Base-by-base conservation (phyloP, 2,888 invertebrate species). In the Atethmia centrago region DNA sequence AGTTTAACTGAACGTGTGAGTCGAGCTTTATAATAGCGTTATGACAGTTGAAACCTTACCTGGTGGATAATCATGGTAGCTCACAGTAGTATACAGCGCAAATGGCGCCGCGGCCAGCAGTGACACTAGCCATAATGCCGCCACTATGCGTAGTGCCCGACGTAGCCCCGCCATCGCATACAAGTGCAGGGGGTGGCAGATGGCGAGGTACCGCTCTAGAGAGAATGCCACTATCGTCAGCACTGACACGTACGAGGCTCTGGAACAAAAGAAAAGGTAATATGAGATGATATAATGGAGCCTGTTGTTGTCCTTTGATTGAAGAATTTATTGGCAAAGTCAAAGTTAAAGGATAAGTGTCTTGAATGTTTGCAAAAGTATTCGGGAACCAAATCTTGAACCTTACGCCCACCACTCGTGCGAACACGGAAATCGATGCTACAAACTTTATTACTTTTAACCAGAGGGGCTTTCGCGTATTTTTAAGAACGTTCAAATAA, bases 221-320 rank as follows among this genome's bases (percentile, higher is more conserved):
- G 99, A 99, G 94, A 99, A 99, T 5, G 98, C 98, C 61, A 99
- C 98, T 86, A 99, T 99, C 40, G 99, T 99, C 90, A 99, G 95
- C 65, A 99, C 98, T 1, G 99, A 99, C 1, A 98, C 98, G 93
- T 99, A 99, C 0, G 98, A 98, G 0, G 98, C 98, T 93, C 98
- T 98, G 95, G 0, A 83, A 86, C 71, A 76, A 76, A 85, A 1
- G 2, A 16, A 51, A 51, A n/a, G n/a, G 40, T 40, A 40, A 40
- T 5, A 40, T 40, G 40, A 40, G 40, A 40, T 36, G 36, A 36
- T 36, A 36, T 5, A 40, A 40, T 9, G 8, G 1, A 5, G 40
- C n/a, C 1, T 12, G n/a, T 51, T n/a, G 12, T 1, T 12, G 3
- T 3, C 10, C 12, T n/a, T 12, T n/a, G 12, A 53, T 53, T 14